Evolutionary conservation across 1,140 invertebrate species (phyloP), one percentile per base, ranked within the genome.

Genomic region (Psix sp.): DNA sequence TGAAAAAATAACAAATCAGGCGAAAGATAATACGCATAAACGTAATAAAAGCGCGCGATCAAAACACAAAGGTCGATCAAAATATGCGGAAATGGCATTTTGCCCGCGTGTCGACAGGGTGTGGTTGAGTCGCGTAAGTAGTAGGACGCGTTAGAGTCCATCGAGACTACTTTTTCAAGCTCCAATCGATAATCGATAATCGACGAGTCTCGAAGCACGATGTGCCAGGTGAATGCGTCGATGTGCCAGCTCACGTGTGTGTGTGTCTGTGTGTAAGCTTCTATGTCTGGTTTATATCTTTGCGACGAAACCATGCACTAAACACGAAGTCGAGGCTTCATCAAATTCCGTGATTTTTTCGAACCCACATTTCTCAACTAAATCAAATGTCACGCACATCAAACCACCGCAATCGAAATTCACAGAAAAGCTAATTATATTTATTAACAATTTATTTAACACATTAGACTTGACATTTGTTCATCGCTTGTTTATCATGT

Each of bases 101-200:
- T 4, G 7, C 3, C 7, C 7, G 21, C 3, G 7, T 7, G 21
- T 24, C 21, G 43, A 7, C 48, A 68, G 66, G 66, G 66, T 70
- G 66, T 70, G 66, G 66, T 70, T 70, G 51, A 70, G 66, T 45
- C 66, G 56, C 56, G 66, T 70, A 70, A 70, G 56, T 62, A 60
- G 56, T 39, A 52, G 54, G 46, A 59, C 65, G 48, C 65, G 42
- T 52, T 70, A 52, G 11, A 60, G 46, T 70, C 56, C 42, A 60
- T 70, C 48, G 48, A 70, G 56, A 60, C 54, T 46, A 52, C 39
- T 57, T 68, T 68, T 68, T 54, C 48, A 38, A 59, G 31, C n/a
- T 39, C 46, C 3, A 67, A 39, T 35, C 33, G 33, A 35, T 35
- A 35, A 66, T 67, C 63, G 45, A 67, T 57, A 68, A 59, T 45